Evolutionary conservation across 2,113 vertebrate genomes (phyloP), one percentile per base, ranked within the genome.

Genomic region (Notothenia rossii): DNA sequence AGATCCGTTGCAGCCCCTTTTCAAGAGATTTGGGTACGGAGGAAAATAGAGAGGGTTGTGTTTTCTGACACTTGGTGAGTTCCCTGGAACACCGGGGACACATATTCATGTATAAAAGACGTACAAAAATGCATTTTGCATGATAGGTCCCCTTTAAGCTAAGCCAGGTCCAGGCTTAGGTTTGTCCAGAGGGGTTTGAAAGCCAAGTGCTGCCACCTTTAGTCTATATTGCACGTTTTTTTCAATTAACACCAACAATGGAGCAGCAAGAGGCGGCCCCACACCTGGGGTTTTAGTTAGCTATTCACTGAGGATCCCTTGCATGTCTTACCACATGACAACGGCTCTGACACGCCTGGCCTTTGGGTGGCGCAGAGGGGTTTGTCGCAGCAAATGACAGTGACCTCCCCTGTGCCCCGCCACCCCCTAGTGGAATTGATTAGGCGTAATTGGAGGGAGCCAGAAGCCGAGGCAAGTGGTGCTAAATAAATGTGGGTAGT

Each of bases 401-500:
- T 88, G 92, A 92, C 92, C 93, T 88, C 85, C 76, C 79, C 61
- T 43, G 69, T 82, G 74, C 81, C 81, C 72, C 67, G 18, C 82
- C 82, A 76, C 79, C 81, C 58, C 90, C 89, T 94, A 79, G 90
- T 93, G 91, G 91, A 95, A 90, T 94, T 96, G 95, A 96, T 96
- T 95, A 91, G 75, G 91, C 91, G 86, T 96, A 96, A 97, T 96
- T 96, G 96, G 94, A 96, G 94, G 89, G 92, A 95, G 94, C 94
- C 93, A 94, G 92, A 95, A 90, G 94, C 89, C 84, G 90, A 93
- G 93, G 86, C 90, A 91, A 96, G 95, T 96, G 95, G 95, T 89
- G 89, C 93, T 95, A 96, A 96, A 96, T 96, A 96, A 95, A 96
- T 96, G 95, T 96, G 94, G 93, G 93, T 94, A 92, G 89, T 82